These are phyloP conservation scores for Eonycteris spelaea DNA, from an alignment of 2,113 vertebrate genomes.

Conservation along the genomic window DNA sequence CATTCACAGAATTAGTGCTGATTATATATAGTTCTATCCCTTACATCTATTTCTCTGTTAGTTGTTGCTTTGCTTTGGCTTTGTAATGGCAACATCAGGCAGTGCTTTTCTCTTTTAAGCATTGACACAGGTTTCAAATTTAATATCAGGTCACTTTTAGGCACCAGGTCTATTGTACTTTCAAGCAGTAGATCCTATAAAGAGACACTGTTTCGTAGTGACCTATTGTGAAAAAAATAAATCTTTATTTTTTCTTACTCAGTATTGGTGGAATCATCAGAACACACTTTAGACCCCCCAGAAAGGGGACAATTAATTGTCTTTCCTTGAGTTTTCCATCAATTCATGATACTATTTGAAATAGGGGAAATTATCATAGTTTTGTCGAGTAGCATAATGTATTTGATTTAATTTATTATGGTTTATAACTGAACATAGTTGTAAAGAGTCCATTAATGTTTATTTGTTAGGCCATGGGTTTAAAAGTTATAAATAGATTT, in stretches of 20 bases:
- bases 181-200: slow-evolving; percentile 37
- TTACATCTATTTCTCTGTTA: slow-evolving; percentile 68
- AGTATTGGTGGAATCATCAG: neutral
- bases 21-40: slow-evolving; percentile 54
- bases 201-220: neutral
- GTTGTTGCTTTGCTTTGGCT: slow-evolving; percentile 65
- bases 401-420: neutral
- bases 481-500: slow-evolving; percentile 30
- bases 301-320: neutral
- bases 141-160: slow-evolving; percentile 50
- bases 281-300: neutral
- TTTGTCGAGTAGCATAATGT: slow-evolving; percentile 17
- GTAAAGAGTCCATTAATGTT: neutral
- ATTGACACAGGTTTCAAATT: slow-evolving; percentile 64
- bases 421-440: neutral
- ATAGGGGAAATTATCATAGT: neutral
- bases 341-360: neutral
- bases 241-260: neutral
- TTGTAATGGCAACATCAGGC: slow-evolving; percentile 58
- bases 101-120: slow-evolving; percentile 64
- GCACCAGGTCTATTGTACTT: slow-evolving; percentile 55
- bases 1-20: slow-evolving; percentile 44
- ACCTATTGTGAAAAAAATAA: slow-evolving; percentile 45
- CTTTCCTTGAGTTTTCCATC: neutral
- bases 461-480: neutral